Evolutionary conservation across 2,797 vertebrate species (phyloP).

Genomic region (Semotilus atromaculatus): DNA sequence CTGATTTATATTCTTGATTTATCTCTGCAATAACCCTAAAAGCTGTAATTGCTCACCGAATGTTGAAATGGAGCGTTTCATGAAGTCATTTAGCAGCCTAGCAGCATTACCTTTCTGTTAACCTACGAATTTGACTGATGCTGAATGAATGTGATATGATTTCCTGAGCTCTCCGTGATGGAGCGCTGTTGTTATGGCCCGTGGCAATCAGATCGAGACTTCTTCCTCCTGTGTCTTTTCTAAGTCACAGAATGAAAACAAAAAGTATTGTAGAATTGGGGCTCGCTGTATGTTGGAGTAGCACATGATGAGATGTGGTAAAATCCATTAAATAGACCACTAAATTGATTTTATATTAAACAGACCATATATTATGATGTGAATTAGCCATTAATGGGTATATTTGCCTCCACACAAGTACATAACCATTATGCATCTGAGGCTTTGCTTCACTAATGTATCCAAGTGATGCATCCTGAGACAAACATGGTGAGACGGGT

Average conservation of each 20-base stretch:
- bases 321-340: not conserved
- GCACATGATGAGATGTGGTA: not conserved
- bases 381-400: not conserved
- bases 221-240: not conserved
- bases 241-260: not conserved
- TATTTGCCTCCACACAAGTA: not conserved
- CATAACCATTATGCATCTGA: not conserved
- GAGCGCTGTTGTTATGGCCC: constrained; percentile 10
- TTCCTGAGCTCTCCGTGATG: not conserved
- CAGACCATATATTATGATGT: not conserved
- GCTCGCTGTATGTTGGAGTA: not conserved
- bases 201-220: not conserved
- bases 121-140: constrained; percentile 3
- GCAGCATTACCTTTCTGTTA: constrained; percentile 29
- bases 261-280: not conserved
- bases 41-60: not conserved
- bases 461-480: not conserved
- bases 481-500: not conserved
- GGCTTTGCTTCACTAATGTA: constrained; percentile 12
- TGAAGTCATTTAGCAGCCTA: constrained; percentile 43
- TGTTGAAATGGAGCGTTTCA: constrained; percentile 21
- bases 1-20: constrained; percentile 40
- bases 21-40: constrained; percentile 17
- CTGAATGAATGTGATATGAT: constrained; percentile 12
- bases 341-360: not conserved